Conservation (phyloP, 2,113 vertebrate genomes). For the Gorsachius goisagi region DNA sequence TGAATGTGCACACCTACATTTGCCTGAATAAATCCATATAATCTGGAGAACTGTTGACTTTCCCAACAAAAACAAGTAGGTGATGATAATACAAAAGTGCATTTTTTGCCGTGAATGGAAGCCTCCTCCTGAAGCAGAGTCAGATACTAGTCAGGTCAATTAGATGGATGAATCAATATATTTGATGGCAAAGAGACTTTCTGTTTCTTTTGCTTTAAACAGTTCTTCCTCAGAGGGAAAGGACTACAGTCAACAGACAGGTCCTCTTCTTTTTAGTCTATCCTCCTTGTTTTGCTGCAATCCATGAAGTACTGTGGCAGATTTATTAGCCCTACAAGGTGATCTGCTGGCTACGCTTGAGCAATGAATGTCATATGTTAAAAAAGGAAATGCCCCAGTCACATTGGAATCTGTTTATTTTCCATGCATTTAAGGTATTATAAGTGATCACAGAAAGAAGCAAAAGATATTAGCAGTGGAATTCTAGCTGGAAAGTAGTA, state of each 20-base stretch:
- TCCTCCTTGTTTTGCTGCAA: not conserved
- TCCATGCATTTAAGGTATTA: not conserved
- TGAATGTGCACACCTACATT: not conserved
- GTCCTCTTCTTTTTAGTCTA: not conserved
- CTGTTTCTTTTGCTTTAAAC: not conserved
- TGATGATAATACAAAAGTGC: not conserved
- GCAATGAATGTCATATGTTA: not conserved
- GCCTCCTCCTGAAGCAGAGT: not conserved
- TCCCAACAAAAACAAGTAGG: not conserved
- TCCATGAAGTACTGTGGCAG: not conserved
- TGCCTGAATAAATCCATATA: not conserved
- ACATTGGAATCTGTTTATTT: not conserved
- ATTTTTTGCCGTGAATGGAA: not conserved
- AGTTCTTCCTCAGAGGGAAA: not conserved
- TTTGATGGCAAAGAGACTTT: not conserved
- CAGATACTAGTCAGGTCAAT: not conserved
- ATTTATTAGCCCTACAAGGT: not conserved
- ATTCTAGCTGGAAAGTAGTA: not conserved
- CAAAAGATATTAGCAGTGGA: not conserved
- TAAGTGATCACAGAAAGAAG: not conserved
- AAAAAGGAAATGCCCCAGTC: not conserved
- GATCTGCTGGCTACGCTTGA: not conserved
- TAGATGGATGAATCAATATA: not conserved
- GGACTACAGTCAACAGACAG: not conserved
- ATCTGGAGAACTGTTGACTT: not conserved